Evolutionary conservation across 2,113 vertebrate genomes (phyloP).

Genomic region (Callopanchax toddi): DNA sequence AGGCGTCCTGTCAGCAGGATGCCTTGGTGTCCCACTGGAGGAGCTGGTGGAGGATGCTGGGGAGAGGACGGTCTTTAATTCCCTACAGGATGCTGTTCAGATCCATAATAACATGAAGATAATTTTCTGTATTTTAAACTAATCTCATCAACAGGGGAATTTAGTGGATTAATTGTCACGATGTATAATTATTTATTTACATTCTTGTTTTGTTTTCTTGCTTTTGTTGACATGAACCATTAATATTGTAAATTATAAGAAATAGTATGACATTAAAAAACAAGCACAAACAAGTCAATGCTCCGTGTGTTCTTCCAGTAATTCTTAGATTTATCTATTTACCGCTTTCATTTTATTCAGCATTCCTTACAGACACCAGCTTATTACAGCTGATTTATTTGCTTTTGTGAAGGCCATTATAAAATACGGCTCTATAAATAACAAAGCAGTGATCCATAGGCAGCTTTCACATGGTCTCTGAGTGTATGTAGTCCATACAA

Average conservation of each 20-base stretch:
- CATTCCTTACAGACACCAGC: slow-evolving; percentile 76
- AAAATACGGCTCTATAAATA: slow-evolving; percentile 84
- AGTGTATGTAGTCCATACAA: slow-evolving; percentile 81
- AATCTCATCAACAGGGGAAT: no score
- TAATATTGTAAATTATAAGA: background rate
- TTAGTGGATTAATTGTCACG: no score
- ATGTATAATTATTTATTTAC: no score
- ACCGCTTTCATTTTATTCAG: slow-evolving; percentile 75
- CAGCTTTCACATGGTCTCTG: slow-evolving; percentile 80
- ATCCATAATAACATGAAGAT: no score
- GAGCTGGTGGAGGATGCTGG: no score
- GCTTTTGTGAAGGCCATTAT: slow-evolving; percentile 82
- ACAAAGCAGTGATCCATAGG: slow-evolving; percentile 87
- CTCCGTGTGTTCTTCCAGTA: slow-evolving; percentile 54
- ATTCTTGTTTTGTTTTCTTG: background rate
- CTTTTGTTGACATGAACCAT: background rate
- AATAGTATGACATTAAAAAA: background rate
- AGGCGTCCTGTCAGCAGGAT: no score
- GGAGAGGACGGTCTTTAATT: no score
- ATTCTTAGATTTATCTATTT: slow-evolving; percentile 70
- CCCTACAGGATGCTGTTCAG: no score
- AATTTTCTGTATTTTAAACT: no score
- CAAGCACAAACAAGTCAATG: background rate
- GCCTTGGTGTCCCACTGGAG: no score
- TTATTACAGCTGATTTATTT: slow-evolving; percentile 88